phyloP scores from a whole-genome alignment of 2,888 invertebrate species.

The Hanleya hanleyi region DNA sequence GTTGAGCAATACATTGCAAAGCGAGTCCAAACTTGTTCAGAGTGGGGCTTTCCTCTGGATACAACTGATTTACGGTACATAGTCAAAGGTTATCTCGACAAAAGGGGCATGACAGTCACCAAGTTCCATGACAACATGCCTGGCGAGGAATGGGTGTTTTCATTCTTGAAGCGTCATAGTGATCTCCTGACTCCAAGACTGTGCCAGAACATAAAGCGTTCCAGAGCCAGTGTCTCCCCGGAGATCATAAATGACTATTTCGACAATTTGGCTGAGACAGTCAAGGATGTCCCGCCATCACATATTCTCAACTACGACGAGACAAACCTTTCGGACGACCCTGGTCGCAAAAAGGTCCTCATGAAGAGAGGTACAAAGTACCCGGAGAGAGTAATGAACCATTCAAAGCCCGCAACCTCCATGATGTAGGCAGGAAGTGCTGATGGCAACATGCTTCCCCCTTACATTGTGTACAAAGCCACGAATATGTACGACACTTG shows the following conservation, averaged over 20 bases:
- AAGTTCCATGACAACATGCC: slow-evolving; percentile 44
- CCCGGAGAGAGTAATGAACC: slow-evolving; percentile 66
- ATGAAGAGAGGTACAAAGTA: slow-evolving; percentile 34
- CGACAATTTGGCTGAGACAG: not conserved
- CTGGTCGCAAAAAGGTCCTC: slow-evolving; percentile 47
- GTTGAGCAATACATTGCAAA: not conserved
- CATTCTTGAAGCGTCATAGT: slow-evolving; percentile 19
- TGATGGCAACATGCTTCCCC: slow-evolving; percentile 66
- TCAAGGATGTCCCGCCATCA: slow-evolving; percentile 21
- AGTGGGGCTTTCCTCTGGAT: not conserved
- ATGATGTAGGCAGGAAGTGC: slow-evolving; percentile 72
- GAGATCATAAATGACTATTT: not conserved
- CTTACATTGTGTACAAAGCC: slow-evolving; percentile 73
- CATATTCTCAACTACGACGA: slow-evolving; percentile 67
- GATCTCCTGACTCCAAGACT: slow-evolving; percentile 15
- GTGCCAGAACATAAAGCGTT: slow-evolving; percentile 11
- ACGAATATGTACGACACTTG: slow-evolving; percentile 69
- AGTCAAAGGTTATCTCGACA: slow-evolving; percentile 48
- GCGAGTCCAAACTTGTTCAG: not conserved
- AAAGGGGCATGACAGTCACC: slow-evolving; percentile 31
- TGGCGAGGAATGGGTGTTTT: slow-evolving; percentile 25
- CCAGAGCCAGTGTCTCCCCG: not conserved
- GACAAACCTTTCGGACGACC: slow-evolving; percentile 66
- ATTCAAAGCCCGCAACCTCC: slow-evolving; percentile 60
- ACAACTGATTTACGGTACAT: slow-evolving; percentile 38